phyloP scores from a whole-genome alignment of 2,113 vertebrate species.

The Saccopteryx leptura region DNA sequence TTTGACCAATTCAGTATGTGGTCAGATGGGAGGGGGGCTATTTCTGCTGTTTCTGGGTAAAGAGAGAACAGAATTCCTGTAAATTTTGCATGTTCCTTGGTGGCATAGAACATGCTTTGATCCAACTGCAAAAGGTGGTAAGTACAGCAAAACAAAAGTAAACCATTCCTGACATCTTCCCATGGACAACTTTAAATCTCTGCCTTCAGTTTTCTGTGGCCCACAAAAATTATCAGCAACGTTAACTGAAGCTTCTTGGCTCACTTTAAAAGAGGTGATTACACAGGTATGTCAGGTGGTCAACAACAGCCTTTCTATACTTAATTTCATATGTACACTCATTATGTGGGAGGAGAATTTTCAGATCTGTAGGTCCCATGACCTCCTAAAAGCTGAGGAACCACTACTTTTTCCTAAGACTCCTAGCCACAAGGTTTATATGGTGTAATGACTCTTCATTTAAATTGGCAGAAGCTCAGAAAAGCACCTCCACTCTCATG shows the following conservation, averaged over 20 bases:
- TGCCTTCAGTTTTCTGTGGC: slow-evolving; percentile 24
- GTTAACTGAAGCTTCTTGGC: neutral
- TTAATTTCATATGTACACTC: neutral
- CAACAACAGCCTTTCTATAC: neutral
- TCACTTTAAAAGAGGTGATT: neutral
- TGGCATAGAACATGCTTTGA: neutral
- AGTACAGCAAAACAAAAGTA: neutral
- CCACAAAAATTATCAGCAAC: neutral
- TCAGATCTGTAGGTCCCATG: neutral
- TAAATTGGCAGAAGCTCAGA: neutral
- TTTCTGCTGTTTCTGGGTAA: neutral
- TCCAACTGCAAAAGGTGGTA: neutral
- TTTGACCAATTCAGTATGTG: neutral
- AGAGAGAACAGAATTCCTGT: neutral
- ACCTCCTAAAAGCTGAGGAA: neutral
- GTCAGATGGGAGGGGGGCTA: neutral
- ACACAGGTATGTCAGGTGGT: neutral
- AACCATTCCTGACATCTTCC: neutral
- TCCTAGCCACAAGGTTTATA: neutral
- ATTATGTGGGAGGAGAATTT: neutral
- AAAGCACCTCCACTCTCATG: neutral
- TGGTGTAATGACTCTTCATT: neutral
- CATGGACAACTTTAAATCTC: neutral
- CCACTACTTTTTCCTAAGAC: neutral
- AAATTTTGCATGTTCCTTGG: neutral